phyloP scores from a whole-genome alignment of 2,113 vertebrate genomes.

The Maccullochella peelii region DNA sequence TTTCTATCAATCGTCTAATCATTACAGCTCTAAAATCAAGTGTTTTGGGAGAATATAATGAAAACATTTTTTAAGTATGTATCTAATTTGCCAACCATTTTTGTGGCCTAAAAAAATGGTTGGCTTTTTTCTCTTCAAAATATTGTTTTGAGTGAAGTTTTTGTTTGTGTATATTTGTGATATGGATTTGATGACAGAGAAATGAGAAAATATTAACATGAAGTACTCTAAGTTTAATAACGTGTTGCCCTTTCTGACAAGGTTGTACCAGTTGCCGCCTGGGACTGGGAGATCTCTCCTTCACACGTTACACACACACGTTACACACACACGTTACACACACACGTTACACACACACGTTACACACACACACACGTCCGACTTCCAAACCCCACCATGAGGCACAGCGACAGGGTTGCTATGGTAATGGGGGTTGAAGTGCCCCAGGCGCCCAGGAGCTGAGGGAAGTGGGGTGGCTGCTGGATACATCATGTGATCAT shows the following conservation, averaged over 20 bases:
- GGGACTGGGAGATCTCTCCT: slow-evolving; percentile 48
- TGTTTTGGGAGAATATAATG: background rate
- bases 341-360: slow-evolving; percentile 9
- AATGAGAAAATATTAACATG: slow-evolving; percentile 8
- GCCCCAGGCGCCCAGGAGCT: slow-evolving; percentile 52
- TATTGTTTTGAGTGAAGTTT: background rate
- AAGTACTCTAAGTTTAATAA: slow-evolving; percentile 14
- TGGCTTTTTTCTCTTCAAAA: background rate
- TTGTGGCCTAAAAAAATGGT: no score
- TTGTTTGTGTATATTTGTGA: background rate
- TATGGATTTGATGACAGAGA: background rate
- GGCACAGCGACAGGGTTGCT: slow-evolving; percentile 52
- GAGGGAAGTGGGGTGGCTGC: slow-evolving; percentile 42
- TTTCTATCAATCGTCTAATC: background rate
- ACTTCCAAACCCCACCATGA: slow-evolving; percentile 55
- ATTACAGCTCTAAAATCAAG: background rate
- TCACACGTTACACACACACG: slow-evolving; percentile 26
- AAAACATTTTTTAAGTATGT: background rate
- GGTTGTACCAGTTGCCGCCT: slow-evolving; percentile 76
- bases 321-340: slow-evolving; percentile 9
- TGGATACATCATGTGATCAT: slow-evolving; percentile 57
- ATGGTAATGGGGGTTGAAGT: slow-evolving; percentile 49
- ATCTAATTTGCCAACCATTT: no score
- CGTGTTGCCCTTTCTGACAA: slow-evolving; percentile 46
- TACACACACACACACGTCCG: background rate